Percentiles rank a stretch among this genome's conserved stretches.
These are phyloP conservation scores for Hipparchia sbordonii DNA, from an alignment of 2,888 invertebrate genomes.

Conservation along the genomic window DNA sequence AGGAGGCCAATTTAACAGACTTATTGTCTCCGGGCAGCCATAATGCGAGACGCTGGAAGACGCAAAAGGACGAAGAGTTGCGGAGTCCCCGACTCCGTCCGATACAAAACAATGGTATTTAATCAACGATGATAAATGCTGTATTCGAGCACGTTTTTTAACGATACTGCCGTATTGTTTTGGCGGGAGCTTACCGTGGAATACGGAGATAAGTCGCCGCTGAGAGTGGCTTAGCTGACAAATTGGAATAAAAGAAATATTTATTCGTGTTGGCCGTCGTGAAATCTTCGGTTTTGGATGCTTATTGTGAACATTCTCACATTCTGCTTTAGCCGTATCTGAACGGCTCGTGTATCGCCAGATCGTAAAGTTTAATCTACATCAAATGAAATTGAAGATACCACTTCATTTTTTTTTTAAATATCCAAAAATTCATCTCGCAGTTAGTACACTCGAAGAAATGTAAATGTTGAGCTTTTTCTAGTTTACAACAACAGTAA, in stretches of 20 bases:
- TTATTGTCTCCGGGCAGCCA: slow-evolving; percentile 79
- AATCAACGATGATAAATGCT: slow-evolving; percentile 83
- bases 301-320: slow-evolving; percentile 57
- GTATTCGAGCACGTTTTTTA: slow-evolving; percentile 82
- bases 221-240: slow-evolving; percentile 82
- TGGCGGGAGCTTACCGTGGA: slow-evolving; percentile 80
- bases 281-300: slow-evolving; percentile 42
- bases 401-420: neutral
- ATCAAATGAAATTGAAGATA: slow-evolving; percentile 9
- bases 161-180: slow-evolving; percentile 81
- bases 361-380: slow-evolving; percentile 3
- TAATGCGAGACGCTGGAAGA: slow-evolving; percentile 74
- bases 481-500: neutral
- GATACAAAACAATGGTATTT: slow-evolving; percentile 83
- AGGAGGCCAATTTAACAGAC: slow-evolving; percentile 81
- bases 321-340: slow-evolving; percentile 41
- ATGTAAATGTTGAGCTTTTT: neutral
- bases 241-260: slow-evolving; percentile 83
- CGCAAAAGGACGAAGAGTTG: slow-evolving; percentile 71
- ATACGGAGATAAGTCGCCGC: slow-evolving; percentile 80
- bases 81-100: slow-evolving; percentile 72
- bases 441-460: neutral
- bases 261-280: slow-evolving; percentile 72
- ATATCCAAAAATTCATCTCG: neutral
- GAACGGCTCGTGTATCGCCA: slow-evolving; percentile 23